phyloP scores from a whole-genome alignment of 2,797 vertebrate genomes.

The Characodon lateralis region DNA sequence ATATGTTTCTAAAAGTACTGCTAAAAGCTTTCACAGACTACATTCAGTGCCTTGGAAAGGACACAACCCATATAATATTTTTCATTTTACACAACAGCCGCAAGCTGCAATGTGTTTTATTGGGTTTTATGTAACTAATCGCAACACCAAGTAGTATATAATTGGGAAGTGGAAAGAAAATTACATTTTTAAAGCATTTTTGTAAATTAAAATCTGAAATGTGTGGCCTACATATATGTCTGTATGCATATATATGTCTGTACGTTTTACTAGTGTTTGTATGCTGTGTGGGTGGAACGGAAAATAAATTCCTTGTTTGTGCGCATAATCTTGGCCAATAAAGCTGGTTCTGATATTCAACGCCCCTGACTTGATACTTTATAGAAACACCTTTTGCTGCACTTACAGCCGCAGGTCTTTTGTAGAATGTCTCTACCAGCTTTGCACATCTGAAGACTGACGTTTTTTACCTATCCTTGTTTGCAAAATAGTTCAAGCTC shows the following conservation, averaged over 20 bases:
- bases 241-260: background rate
- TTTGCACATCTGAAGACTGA: background rate
- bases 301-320: too few relatives aligned
- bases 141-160: background rate
- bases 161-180: background rate
- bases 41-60: background rate
- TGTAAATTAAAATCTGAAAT: background rate
- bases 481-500: background rate
- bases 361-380: background rate
- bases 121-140: slow-evolving; percentile 1
- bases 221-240: background rate
- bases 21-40: background rate
- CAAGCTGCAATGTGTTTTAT: background rate
- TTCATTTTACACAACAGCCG: background rate
- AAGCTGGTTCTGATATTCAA: background rate
- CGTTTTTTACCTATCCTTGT: background rate
- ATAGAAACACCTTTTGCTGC: background rate
- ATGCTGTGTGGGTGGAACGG: too few relatives aligned
- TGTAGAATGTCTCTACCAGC: background rate
- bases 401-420: background rate
- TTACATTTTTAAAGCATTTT: background rate
- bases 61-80: background rate
- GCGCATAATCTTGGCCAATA: too few relatives aligned
- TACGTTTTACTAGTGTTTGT: too few relatives aligned
- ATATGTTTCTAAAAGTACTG: slow-evolving; percentile 46